These are phyloP conservation scores for Drosophila nasuta DNA, from an alignment of 1,140 invertebrate species.

Conservation along the genomic window DNA sequence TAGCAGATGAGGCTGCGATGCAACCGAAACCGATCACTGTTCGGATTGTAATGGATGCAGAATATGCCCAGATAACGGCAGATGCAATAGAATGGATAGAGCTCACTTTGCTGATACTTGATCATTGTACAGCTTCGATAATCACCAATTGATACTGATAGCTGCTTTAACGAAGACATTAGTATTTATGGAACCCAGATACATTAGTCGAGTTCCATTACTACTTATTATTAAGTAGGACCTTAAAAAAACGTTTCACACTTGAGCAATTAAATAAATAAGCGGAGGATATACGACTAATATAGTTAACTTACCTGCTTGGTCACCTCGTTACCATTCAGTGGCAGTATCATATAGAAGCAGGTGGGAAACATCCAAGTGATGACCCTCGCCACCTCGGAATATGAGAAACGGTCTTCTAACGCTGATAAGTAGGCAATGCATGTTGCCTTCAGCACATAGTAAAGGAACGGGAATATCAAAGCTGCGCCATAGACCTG, in stretches of 20 bases:
- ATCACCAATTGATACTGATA: slow-evolving; percentile 16
- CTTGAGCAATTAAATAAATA: slow-evolving; percentile 11
- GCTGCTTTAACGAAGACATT: neutral
- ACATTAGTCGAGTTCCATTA: slow-evolving; percentile 29
- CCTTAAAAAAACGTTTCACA: neutral
- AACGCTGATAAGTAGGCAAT: too few species aligned
- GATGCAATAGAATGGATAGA: slow-evolving; percentile 57
- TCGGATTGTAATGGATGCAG: slow-evolving; percentile 62
- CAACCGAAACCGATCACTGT: slow-evolving; percentile 30
- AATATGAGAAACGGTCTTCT: too few species aligned
- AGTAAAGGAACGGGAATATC: too few species aligned
- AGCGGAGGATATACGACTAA: neutral
- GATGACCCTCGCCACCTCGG: too few species aligned
- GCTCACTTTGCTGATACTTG: slow-evolving; percentile 38
- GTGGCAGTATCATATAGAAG: too few species aligned
- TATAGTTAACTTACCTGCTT: slow-evolving; percentile 55
- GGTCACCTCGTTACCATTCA: slow-evolving; percentile 52
- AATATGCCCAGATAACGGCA: slow-evolving; percentile 70
- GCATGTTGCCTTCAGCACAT: too few species aligned
- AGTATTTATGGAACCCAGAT: slow-evolving; percentile 3
- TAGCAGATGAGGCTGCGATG: slow-evolving; percentile 63
- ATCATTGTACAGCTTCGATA: slow-evolving; percentile 32
- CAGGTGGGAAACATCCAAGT: too few species aligned
- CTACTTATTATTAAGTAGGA: neutral
- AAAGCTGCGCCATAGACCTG: too few species aligned